phyloP scores from a whole-genome alignment of 2,113 vertebrate genomes.

The Chlorocebus sabaeus region DNA sequence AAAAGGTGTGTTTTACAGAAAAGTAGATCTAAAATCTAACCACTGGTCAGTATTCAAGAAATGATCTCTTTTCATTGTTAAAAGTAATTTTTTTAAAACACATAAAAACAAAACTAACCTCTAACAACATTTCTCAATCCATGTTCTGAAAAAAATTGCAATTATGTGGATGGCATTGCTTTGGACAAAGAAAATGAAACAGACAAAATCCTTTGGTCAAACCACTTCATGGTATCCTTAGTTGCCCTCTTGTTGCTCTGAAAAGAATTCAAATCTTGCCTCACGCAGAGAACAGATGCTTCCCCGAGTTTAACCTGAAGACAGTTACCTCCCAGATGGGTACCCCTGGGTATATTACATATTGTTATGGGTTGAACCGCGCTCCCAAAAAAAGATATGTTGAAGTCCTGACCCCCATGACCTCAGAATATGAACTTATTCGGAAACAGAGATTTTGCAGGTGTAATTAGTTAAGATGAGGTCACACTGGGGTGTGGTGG shows the following conservation, averaged over 20 bases:
- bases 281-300: fast-evolving
- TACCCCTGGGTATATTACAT: neutral
- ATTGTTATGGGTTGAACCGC: fast-evolving
- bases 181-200: neutral
- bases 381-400: neutral
- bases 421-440: neutral
- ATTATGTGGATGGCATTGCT: neutral
- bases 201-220: neutral
- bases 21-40: neutral
- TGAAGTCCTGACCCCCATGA: neutral
- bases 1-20: neutral
- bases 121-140: neutral
- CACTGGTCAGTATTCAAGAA: neutral
- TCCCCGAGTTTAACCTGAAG: neutral
- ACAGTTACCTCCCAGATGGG: neutral
- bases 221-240: neutral
- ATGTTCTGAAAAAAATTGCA: neutral
- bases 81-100: neutral
- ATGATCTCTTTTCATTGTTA: neutral
- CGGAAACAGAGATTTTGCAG: neutral
- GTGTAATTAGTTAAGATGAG: neutral
- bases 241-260: neutral
- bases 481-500: neutral
- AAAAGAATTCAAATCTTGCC: neutral
- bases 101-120: neutral